Conservation (phyloP, 2,113 vertebrate genomes). For the Machaerirhynchus nigripectus region DNA sequence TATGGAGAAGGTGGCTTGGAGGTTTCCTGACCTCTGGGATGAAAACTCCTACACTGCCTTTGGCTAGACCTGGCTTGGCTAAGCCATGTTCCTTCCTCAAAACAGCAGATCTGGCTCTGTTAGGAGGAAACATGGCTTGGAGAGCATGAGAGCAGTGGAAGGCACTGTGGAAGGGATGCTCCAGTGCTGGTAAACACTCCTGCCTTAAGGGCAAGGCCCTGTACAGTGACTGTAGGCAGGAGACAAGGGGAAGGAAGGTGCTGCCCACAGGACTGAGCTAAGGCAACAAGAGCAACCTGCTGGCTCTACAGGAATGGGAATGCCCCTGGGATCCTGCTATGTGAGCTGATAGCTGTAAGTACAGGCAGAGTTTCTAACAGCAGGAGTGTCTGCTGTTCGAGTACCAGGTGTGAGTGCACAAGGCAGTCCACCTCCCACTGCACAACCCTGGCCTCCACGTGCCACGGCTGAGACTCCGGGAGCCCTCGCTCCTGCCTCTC, state of each 20-base stretch:
- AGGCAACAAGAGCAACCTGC: neutral
- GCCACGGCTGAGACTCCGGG: accelerated
- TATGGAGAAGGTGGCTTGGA: neutral
- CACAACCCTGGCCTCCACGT: neutral
- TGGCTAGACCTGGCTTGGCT: neutral
- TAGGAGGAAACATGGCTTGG: neutral
- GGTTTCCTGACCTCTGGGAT: neutral
- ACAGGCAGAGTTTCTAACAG: neutral
- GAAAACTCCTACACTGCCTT: neutral
- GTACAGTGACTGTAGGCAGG: neutral
- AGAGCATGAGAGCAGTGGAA: neutral
- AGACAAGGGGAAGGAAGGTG: neutral
- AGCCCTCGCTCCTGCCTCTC: neutral
- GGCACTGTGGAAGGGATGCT: neutral
- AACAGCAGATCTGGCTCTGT: neutral
- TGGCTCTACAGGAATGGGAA: neutral
- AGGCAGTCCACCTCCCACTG: neutral
- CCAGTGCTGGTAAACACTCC: neutral
- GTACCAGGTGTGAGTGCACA: neutral
- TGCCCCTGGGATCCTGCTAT: neutral
- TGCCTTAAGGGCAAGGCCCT: neutral
- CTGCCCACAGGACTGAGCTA: neutral
- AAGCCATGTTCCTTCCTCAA: neutral
- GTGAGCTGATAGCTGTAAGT: neutral
- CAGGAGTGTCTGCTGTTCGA: neutral